Percentiles rank a stretch among this genome's conserved stretches.
Conservation (phyloP, 2,113 vertebrate genomes). For the Eublepharis macularius region DNA sequence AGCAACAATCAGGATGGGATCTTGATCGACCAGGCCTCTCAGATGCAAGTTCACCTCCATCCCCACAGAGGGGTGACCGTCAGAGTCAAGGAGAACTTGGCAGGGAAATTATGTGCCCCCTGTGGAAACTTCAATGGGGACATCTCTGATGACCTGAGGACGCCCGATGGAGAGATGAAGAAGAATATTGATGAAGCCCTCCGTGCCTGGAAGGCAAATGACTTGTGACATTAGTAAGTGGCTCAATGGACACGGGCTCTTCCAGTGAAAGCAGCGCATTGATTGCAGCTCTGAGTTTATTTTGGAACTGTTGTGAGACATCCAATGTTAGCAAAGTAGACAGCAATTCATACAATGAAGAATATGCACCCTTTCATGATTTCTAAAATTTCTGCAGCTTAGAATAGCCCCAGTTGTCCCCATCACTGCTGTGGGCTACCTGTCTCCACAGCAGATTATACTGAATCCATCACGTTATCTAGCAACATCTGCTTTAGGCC, state of each 20-base stretch:
- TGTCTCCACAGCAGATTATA: too few species aligned
- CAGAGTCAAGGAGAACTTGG: not conserved
- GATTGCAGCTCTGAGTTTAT: too few species aligned
- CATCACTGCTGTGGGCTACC: not conserved
- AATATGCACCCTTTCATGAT: too few species aligned
- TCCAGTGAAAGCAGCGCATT: not conserved
- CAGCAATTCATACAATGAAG: too few species aligned
- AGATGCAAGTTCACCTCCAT: not conserved
- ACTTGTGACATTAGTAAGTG: not conserved
- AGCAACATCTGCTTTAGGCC: not conserved
- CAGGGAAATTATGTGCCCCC: constrained; percentile 8
- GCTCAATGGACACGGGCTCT: not conserved
- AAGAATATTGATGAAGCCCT: not conserved
- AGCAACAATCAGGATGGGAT: not conserved
- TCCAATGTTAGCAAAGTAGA: too few species aligned
- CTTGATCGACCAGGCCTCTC: not conserved
- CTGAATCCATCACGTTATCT: too few species aligned
- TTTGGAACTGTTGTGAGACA: too few species aligned
- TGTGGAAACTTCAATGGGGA: constrained; percentile 29
- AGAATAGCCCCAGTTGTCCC: not conserved
- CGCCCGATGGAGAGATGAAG: not conserved
- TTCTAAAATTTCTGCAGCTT: not conserved
- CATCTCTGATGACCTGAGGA: not conserved
- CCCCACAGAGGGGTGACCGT: not conserved
- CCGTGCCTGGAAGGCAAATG: not conserved